Base-by-base conservation (phyloP, 2,113 vertebrate genomes). In the Jaculus jaculus region DNA sequence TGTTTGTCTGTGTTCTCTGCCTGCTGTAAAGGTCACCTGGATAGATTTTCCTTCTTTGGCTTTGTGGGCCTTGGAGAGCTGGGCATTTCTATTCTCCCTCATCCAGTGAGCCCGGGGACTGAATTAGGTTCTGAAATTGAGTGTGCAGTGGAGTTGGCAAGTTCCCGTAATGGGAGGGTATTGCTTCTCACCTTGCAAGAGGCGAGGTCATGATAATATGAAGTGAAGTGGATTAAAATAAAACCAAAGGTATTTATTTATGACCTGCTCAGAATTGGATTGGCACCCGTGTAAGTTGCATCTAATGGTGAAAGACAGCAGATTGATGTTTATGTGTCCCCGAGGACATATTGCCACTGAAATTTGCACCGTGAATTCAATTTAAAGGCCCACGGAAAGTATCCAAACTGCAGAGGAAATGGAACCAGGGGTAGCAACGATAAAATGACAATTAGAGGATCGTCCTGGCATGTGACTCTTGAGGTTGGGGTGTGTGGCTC, bases 121-220 rank as follows among this genome's bases (percentile, higher is more conserved):
- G 96, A 98, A 98, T 97, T 98, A 98, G 98, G 96, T 96, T 97
- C 96, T 90, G 96, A 98, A 98, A 98, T 98, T 97, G 98, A 98
- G 98, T 96, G 95, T 85, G 90, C 72, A 92, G 69, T 8, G 34
- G 65, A 72, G 89, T 93, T 58, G 68, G 84, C 16, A 89, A 26
- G 95, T 90, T 83, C n/a, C 93, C 93, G 37, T 97, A 86, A 97
- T 89, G 97, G 96, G 94, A 92, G 95, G 94, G 97, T 92, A 90
- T 91, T 96, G 96, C 96, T 92, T 85, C 88, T 97, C 97, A 97
- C 97, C 96, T 85, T 90, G 72, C 91, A 51, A 71, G 96, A 82
- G 82, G 96, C 85, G 95, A 97, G 94, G 95, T 97, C 97, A 87
- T 42, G 90, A 96, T 96, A 97, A 97, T 80, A 95, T 95, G 91